These are phyloP conservation scores for Nasonovia ribisnigri DNA, from an alignment of 2,888 invertebrate species.

Conservation along the genomic window DNA sequence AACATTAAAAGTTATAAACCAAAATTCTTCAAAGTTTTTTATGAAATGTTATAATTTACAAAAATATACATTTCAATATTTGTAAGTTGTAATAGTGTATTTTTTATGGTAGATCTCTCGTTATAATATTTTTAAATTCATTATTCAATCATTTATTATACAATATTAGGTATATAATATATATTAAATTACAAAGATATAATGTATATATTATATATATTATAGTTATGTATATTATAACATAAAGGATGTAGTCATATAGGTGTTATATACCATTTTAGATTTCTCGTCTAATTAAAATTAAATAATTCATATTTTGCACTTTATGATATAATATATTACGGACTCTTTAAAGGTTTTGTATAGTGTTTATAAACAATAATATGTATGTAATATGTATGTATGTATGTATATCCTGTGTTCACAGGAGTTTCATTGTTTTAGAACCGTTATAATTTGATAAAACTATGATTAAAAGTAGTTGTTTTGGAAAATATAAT, in stretches of 20 bases:
- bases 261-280: neutral
- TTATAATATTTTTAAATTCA: neutral
- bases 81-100: neutral
- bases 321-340: neutral
- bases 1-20: neutral
- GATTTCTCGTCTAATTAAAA: neutral
- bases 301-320: neutral
- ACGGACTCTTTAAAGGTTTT: neutral
- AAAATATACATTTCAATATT: neutral
- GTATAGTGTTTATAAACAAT: neutral
- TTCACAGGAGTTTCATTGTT: neutral
- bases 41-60: neutral
- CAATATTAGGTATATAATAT: neutral
- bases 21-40: neutral
- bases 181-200: neutral
- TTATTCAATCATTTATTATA: neutral
- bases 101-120: neutral
- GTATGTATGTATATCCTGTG: too few relatives aligned
- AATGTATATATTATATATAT: neutral
- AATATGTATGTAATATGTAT: too few relatives aligned
- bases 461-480: neutral
- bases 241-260: neutral
- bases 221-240: neutral
- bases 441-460: neutral
- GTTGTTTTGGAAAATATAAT: neutral